These are phyloP conservation scores for Pteruthius melanotis DNA, from an alignment of 2,113 vertebrate species.

Conservation along the genomic window DNA sequence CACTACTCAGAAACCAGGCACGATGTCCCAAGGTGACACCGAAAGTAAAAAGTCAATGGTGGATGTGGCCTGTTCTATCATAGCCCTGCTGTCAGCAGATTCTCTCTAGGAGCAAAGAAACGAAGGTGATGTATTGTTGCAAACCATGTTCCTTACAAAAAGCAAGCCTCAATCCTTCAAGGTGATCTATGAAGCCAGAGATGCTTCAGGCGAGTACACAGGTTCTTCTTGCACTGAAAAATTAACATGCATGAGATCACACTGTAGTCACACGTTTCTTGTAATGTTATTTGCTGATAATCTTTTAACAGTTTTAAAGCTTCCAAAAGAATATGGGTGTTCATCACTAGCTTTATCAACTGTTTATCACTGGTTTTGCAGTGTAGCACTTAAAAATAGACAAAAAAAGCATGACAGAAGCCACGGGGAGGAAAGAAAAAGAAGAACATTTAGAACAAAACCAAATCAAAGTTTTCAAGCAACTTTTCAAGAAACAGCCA, in stretches of 20 bases:
- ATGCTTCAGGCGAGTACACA: neutral
- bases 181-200: neutral
- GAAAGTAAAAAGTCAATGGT: neutral
- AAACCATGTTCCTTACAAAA: neutral
- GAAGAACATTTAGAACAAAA: neutral
- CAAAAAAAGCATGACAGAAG: neutral
- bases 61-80: neutral
- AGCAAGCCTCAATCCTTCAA: neutral
- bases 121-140: neutral
- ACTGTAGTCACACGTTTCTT: fast-evolving
- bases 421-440: neutral
- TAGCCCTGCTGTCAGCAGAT: neutral
- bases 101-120: neutral
- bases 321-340: neutral
- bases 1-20: neutral
- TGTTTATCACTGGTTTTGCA: neutral
- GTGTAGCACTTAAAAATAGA: neutral
- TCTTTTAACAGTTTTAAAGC: neutral
- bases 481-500: neutral
- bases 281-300: neutral
- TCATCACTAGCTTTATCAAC: neutral
- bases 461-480: neutral
- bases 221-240: neutral
- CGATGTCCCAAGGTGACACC: conserved; percentile 28
- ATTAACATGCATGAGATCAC: neutral